These are phyloP conservation scores for Bettongia penicillata DNA, from an alignment of 2,113 vertebrate species.

Conservation along the genomic window DNA sequence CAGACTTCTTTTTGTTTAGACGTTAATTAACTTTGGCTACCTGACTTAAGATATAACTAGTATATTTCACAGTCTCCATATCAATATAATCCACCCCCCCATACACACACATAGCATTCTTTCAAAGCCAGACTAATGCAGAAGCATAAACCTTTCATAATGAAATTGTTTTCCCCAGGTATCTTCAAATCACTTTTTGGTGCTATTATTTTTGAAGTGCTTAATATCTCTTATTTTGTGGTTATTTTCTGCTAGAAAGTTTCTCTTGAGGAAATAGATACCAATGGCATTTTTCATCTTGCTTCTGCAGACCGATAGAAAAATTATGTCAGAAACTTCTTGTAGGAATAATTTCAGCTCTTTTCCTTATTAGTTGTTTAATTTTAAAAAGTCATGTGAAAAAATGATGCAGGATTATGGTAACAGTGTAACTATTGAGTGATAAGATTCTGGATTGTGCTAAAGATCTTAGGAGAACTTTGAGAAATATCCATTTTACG, in stretches of 20 bases:
- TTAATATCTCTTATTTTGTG: conserved; percentile 35
- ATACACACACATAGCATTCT: neutral
- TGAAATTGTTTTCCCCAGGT: conserved; percentile 4
- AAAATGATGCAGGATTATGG: neutral
- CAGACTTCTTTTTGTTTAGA: conserved; percentile 70
- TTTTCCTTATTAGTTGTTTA: conserved; percentile 32
- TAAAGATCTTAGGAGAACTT: neutral
- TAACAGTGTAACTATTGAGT: neutral
- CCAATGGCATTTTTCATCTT: conserved; percentile 7
- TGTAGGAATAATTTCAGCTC: conserved; percentile 27
- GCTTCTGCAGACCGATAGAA: conserved; percentile 33
- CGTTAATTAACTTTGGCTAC: conserved; percentile 61
- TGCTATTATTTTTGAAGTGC: conserved; percentile 33
- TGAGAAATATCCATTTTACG: neutral
- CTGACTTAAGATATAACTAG: conserved; percentile 56
- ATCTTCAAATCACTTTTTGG: conserved; percentile 1
- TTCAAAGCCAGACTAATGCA: neutral
- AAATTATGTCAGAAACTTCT: conserved; percentile 24
- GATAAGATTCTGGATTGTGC: neutral
- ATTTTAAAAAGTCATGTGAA: conserved; percentile 4
- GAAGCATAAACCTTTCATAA: neutral
- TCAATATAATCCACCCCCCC: neutral
- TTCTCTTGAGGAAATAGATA: conserved; percentile 46
- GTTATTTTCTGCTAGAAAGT: conserved; percentile 37
- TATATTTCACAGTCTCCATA: neutral